Evolutionary conservation across 2,888 invertebrate genomes (phyloP).

Genomic region (Drosophila crucigera): DNA sequence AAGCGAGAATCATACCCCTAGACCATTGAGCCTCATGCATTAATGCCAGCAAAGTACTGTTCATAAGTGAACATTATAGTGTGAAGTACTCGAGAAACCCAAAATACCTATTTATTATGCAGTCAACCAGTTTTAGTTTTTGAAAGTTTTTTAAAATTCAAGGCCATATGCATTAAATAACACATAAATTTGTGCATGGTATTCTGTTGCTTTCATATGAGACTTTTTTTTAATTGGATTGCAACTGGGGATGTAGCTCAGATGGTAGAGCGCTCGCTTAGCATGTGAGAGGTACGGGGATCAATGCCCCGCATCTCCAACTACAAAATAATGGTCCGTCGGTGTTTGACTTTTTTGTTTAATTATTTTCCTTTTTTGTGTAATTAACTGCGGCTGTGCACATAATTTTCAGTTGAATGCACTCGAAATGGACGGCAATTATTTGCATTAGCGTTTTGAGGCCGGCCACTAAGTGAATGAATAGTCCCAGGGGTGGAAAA

Average conservation of each 20-base stretch:
- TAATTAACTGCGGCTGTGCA: constrained; percentile 44
- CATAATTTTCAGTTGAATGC: constrained; percentile 52
- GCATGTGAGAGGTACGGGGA: constrained; percentile 86
- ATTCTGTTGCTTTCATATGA: constrained; percentile 17
- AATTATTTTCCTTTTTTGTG: constrained; percentile 33
- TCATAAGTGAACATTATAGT: background rate
- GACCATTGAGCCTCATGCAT: constrained; percentile 86
- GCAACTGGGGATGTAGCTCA: constrained; percentile 85
- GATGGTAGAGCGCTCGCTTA: constrained; percentile 86
- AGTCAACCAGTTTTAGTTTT: constrained; percentile 46
- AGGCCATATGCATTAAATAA: constrained; percentile 26
- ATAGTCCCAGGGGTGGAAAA: constrained; percentile 11
- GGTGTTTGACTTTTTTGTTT: constrained; percentile 18
- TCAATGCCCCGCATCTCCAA: constrained; percentile 86
- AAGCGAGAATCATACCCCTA: constrained; percentile 88
- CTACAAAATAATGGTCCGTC: background rate
- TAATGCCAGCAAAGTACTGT: background rate
- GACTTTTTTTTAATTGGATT: accelerated
- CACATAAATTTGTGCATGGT: constrained; percentile 11
- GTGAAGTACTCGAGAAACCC: background rate
- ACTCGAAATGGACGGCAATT: constrained; percentile 62
- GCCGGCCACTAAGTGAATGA: constrained; percentile 19
- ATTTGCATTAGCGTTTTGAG: constrained; percentile 65
- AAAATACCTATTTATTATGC: constrained; percentile 39
- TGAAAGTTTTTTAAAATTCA: constrained; percentile 11